Base-by-base conservation (phyloP, 1,140 invertebrate genomes). In the Psix sp. region DNA sequence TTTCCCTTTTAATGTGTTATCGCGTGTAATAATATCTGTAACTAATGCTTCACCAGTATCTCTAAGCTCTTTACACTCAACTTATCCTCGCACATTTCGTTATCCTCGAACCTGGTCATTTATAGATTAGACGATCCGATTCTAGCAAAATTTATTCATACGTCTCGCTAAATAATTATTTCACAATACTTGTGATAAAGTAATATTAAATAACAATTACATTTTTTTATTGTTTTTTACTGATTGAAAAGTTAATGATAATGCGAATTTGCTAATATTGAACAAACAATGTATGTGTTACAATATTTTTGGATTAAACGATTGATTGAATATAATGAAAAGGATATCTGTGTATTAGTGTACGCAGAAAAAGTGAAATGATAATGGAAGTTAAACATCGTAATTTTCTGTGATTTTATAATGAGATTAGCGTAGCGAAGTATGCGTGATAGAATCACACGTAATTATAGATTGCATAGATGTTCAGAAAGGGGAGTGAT, bases 1-100 rank as follows among this genome's bases (percentile, higher is more conserved):
- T 67, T 67, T 68, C 39, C 54, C 54, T 59, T 68, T 68, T 60
- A 60, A 60, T 40, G 54, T 52, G 16, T 10, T 54, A 68, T 68
- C 54, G 39, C 39, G 54, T 33, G 39, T 39, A 52, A 68, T 42
- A 46, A 68, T 68, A 59, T 60, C 31, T 59, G 17, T 39, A 46
- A 51, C 46, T 54, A 59, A 59, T 49, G 54, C 65, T 35, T 21
- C 14, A 15, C 29, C 42, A 21, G 24, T 36, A 49, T 48, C 46
- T 36, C 15, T 56, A 49, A 66, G 51, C 51, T 56, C 14, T 43
- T 66, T 56, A 42, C 43, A 35, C 46, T 56, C 29, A 15, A 56
- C 62, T 49, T 17, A 56, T 56, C 35, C 35, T 17, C 11, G 11
- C 40, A 15, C 48, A 31, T 29, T 24, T 14, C 17, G 16, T 49